Evolutionary conservation across 1,140 invertebrate genomes (phyloP), one percentile per base, ranked within the genome.

Genomic region (Sitophilus oryzae): DNA sequence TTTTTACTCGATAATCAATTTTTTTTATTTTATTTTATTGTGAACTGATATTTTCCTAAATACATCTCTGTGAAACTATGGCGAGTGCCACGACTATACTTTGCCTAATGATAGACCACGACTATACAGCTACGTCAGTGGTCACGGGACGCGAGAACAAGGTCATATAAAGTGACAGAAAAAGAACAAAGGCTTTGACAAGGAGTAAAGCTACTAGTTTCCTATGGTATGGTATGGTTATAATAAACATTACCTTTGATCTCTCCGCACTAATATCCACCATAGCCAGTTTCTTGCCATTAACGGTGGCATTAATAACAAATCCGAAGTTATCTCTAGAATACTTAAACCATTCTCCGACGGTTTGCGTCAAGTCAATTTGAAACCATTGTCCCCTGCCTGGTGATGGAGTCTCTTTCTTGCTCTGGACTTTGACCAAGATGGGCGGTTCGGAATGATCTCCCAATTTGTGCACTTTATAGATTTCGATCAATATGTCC

Each of bases 281-380:
- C 1, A 68, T 59, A 11, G 53, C 59, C 0, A 68, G 58, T 30
- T 67, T 67, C 49, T 64, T 63, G 9, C 77, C 58, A 67, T 75
- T 66, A 62, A 74, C 52, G 25, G 76, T 74, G 47, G 84, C 81
- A 71, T 84, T 86, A 22, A 90, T 74, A 1, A 85, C 79, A 49
- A 92, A 79, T 4, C 86, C 88, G 45, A 86, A 76, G 62, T 85
- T 87, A 48, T 84, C 82, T 37, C 81, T 73, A 1, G 84, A 81
- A 62, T 82, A 76, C 37, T 80, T 81, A 67, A 86, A 83, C 84
- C 88, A 90, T 30, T 86, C 81, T 35, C 78, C 76, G 1, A 91
- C 80, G 68, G 88, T 79, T n/a, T 79, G 77, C n/a, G 82, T 83
- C 0, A 91, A 74, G 60, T 91, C 86, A 9, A 91, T 73, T 51